Conservation (phyloP, 2,888 invertebrate genomes). For the Agonum fuliginosum region DNA sequence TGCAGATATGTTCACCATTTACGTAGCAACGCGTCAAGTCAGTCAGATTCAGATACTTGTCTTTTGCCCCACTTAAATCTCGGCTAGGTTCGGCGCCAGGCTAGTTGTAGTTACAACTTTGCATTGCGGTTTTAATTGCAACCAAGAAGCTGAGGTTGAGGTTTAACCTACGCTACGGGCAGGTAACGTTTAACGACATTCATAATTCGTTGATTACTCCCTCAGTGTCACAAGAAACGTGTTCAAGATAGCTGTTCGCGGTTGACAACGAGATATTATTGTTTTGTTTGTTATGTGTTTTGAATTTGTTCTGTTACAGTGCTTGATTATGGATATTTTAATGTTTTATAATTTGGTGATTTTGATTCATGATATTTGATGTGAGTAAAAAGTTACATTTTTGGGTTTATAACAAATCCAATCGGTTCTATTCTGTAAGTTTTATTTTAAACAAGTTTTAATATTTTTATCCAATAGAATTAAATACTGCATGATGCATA, state of each 20-base stretch:
- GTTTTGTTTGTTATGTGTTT: neutral
- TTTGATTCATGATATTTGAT: too few relatives aligned
- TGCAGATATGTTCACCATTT: constrained; percentile 2
- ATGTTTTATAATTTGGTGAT: too few relatives aligned
- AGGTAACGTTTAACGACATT: constrained; percentile 35
- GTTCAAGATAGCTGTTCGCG: neutral
- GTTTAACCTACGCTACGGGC: constrained; percentile 4
- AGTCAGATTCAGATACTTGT: constrained; percentile 26
- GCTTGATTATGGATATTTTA: neutral
- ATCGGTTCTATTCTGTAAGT: too few relatives aligned
- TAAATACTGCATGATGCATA: too few relatives aligned
- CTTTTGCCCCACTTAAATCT: constrained; percentile 34
- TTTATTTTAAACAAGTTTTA: too few relatives aligned
- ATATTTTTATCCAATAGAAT: too few relatives aligned
- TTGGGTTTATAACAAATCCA: too few relatives aligned
- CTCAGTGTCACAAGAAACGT: constrained; percentile 27
- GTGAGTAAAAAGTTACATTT: too few relatives aligned
- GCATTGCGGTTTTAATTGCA: constrained; percentile 40
- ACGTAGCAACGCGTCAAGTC: constrained; percentile 20
- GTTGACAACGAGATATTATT: neutral
- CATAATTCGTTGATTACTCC: constrained; percentile 23
- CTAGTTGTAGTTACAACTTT: constrained; percentile 34
- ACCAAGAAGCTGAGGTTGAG: constrained; percentile 9
- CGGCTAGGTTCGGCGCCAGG: constrained; percentile 21
- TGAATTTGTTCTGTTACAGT: neutral